phyloP scores from a whole-genome alignment of 64 coral and sea anemone genomes.

The Montipora foliosa region DNA sequence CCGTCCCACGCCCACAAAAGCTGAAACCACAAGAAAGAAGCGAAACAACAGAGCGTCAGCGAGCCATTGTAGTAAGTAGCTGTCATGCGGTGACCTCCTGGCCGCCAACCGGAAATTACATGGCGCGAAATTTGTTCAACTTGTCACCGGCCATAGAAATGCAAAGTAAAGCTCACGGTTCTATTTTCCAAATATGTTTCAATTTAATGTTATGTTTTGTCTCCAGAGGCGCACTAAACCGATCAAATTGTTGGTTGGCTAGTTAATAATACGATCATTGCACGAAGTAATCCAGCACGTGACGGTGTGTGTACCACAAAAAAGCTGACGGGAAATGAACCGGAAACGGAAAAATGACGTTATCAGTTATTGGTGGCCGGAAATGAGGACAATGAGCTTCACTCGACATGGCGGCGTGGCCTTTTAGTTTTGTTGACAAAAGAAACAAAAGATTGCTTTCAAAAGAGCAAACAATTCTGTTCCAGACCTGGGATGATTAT shows the following conservation, averaged over 20 bases:
- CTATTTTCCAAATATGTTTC: neutral
- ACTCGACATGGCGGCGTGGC: conserved; percentile 49
- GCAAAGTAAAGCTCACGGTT: neutral
- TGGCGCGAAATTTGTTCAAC: conserved; percentile 21
- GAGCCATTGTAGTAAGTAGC: neutral
- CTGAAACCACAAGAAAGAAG: conserved; percentile 56
- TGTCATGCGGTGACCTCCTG: conserved; percentile 18
- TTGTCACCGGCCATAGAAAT: conserved; percentile 8
- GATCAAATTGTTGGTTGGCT: neutral
- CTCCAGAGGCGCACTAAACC: neutral
- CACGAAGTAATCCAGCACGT: conserved; percentile 6
- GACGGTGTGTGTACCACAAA: conserved; percentile 7
- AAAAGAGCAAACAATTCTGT: conserved; percentile 37
- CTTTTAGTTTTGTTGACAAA: conserved; percentile 44
- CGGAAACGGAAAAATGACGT: conserved; percentile 57
- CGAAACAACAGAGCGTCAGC: conserved; percentile 11
- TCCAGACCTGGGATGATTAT: neutral
- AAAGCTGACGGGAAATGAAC: conserved; percentile 44
- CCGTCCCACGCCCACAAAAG: conserved; percentile 48
- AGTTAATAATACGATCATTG: neutral
- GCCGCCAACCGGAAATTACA: conserved; percentile 45
- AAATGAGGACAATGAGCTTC: conserved; percentile 34
- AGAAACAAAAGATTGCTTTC: conserved; percentile 52
- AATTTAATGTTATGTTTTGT: no score
- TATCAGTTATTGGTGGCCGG: conserved; percentile 51